These are phyloP conservation scores for Myrmecobius fasciatus DNA, from an alignment of 2,113 vertebrate genomes.

Conservation along the genomic window DNA sequence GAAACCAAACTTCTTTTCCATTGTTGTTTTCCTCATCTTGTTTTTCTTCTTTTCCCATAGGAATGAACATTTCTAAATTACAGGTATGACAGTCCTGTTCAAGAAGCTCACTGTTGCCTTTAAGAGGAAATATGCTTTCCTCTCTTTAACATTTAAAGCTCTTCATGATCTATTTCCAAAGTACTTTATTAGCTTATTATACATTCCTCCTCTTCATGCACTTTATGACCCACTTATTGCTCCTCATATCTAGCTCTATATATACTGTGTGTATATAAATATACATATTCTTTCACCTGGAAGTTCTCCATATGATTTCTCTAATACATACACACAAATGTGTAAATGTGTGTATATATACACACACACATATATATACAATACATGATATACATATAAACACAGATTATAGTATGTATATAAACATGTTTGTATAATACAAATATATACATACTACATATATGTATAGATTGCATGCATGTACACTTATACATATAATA, in stretches of 20 bases:
- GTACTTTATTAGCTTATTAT: background rate
- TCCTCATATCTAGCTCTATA: background rate
- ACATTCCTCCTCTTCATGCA: background rate
- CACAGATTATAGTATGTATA: background rate
- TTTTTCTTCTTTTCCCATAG: background rate
- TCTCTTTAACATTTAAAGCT: background rate
- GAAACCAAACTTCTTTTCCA: background rate
- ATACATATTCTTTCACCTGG: background rate
- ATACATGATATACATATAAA: too few relatives aligned
- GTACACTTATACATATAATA: background rate
- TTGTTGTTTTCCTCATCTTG: background rate
- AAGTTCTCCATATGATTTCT: background rate
- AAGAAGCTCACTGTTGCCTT: background rate
- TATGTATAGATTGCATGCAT: too few relatives aligned
- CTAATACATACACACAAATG: background rate
- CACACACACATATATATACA: background rate
- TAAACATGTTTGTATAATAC: background rate
- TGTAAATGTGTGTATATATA: background rate
- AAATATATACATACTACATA: background rate
- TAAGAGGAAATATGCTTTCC: background rate
- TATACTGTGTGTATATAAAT: background rate
- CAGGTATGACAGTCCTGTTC: background rate
- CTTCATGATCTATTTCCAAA: background rate
- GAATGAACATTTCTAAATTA: background rate
- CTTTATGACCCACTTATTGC: background rate